Percentiles rank a stretch among this genome's conserved stretches.
Evolutionary conservation across 2,888 invertebrate species (phyloP).

Genomic region (Drosophila niveifrons): DNA sequence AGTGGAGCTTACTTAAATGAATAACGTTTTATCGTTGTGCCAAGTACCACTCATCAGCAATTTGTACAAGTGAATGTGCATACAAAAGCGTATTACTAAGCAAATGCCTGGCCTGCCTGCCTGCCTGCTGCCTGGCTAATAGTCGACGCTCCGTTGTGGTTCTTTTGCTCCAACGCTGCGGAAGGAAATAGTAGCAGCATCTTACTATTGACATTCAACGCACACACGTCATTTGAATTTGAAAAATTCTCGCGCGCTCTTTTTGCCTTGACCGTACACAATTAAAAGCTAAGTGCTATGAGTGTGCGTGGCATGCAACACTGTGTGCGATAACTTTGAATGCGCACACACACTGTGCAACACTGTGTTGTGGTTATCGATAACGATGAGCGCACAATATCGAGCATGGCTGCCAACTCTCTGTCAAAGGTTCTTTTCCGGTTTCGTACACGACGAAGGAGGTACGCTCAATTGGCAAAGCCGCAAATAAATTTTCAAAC

Average conservation of each 20-base stretch:
- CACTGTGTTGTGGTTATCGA: conserved; percentile 43
- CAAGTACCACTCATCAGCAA: conserved; percentile 70
- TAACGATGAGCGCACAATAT: conserved; percentile 38
- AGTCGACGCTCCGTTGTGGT: neutral
- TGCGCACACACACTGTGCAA: conserved; percentile 21
- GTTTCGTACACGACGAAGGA: conserved; percentile 85
- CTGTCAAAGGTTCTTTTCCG: conserved; percentile 84
- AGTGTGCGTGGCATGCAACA: conserved; percentile 18
- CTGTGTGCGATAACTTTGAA: conserved; percentile 22
- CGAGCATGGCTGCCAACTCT: conserved; percentile 46
- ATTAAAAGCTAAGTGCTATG: conserved; percentile 40
- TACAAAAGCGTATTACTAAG: conserved; percentile 34
- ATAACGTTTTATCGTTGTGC: conserved; percentile 68
- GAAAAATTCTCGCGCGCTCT: conserved; percentile 33
- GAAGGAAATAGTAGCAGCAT: conserved; percentile 47
- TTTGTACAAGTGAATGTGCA: conserved; percentile 62
- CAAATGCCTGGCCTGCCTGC: conserved; percentile 5
- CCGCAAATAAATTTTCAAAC: conserved; percentile 73
- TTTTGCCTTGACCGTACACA: too few species aligned
- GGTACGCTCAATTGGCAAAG: conserved; percentile 78
- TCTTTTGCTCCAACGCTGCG: conserved; percentile 28
- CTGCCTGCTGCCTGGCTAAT: conserved; percentile 1
- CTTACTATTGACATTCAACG: neutral
- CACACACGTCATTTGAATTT: conserved; percentile 4
- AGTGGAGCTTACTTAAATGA: conserved; percentile 65